phyloP scores from a whole-genome alignment of 2,797 vertebrate species.

The Dipus sagitta region DNA sequence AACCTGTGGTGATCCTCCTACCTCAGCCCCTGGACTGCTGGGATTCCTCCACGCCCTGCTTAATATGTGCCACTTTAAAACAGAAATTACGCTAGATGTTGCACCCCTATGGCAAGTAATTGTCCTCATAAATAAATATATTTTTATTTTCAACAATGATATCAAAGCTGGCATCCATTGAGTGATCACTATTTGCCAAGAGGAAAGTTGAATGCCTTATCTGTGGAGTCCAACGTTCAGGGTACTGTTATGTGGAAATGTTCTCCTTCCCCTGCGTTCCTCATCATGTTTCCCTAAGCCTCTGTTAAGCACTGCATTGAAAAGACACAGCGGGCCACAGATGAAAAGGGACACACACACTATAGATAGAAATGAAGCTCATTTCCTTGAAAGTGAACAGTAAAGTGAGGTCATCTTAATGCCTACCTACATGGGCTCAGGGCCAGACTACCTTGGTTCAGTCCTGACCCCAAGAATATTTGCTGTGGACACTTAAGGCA shows the following conservation, averaged over 20 bases:
- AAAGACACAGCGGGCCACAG: neutral
- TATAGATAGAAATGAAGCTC: too few species aligned
- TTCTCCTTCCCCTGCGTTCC: neutral
- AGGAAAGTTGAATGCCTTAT: slow-evolving; percentile 37
- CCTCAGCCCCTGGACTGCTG: too few species aligned
- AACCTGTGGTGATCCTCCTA: too few species aligned
- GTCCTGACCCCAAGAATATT: neutral
- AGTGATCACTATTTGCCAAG: neutral
- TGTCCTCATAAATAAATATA: slow-evolving; percentile 44
- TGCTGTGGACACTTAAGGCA: neutral
- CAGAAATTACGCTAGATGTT: neutral
- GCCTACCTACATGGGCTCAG: neutral
- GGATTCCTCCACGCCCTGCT: too few species aligned
- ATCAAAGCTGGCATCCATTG: slow-evolving; percentile 4
- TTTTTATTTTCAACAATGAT: slow-evolving; percentile 47
- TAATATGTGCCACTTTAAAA: neutral
- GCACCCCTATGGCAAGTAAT: neutral
- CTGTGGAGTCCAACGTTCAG: neutral
- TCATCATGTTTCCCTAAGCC: slow-evolving; percentile 1
- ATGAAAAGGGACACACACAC: neutral
- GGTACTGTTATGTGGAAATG: neutral
- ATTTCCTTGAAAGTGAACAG: neutral
- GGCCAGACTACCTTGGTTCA: neutral
- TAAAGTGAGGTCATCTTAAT: slow-evolving; percentile 26
- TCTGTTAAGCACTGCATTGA: neutral